Conservation (phyloP, 2,113 vertebrate genomes). For the Verasper variegatus region DNA sequence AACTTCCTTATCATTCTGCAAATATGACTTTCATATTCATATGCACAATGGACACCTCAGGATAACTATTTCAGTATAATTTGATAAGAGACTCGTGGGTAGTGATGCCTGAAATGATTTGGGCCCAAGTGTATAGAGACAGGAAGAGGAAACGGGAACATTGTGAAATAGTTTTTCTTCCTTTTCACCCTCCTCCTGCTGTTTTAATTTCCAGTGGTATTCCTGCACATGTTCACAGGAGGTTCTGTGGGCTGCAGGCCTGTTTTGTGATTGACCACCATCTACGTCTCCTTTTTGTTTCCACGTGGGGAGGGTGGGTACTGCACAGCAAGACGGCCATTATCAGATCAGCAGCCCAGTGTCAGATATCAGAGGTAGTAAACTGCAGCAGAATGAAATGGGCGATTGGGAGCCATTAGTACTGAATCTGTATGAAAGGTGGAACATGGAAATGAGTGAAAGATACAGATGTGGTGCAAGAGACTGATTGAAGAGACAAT, state of each 20-base stretch:
- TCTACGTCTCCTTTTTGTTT: constrained; percentile 27
- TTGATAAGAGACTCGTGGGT: constrained; percentile 77
- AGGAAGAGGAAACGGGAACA: constrained; percentile 42
- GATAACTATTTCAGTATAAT: constrained; percentile 79
- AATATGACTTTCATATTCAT: constrained; percentile 77
- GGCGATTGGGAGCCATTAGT: constrained; percentile 43
- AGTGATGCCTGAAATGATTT: constrained; percentile 84
- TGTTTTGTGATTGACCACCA: constrained; percentile 52
- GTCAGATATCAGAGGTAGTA: constrained; percentile 62
- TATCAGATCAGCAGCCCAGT: constrained; percentile 65
- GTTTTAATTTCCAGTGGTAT: constrained; percentile 54
- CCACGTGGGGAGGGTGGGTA: constrained; percentile 22
- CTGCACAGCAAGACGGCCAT: constrained; percentile 50
- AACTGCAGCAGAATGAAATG: constrained; percentile 55
- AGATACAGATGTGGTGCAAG: too few species aligned
- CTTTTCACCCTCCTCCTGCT: constrained; percentile 46
- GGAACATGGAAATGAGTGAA: constrained; percentile 17
- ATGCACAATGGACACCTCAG: constrained; percentile 75
- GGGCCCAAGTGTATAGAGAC: constrained; percentile 59
- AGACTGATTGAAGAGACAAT: too few species aligned
- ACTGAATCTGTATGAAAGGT: constrained; percentile 3
- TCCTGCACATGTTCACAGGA: constrained; percentile 44
- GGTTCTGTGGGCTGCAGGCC: constrained; percentile 28
- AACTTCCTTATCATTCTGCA: constrained; percentile 68
- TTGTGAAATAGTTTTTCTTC: constrained; percentile 37